Evolutionary conservation across 2,797 vertebrate species (phyloP), one percentile per base, ranked within the genome.

Genomic region (Gymnopithys bicolor): DNA sequence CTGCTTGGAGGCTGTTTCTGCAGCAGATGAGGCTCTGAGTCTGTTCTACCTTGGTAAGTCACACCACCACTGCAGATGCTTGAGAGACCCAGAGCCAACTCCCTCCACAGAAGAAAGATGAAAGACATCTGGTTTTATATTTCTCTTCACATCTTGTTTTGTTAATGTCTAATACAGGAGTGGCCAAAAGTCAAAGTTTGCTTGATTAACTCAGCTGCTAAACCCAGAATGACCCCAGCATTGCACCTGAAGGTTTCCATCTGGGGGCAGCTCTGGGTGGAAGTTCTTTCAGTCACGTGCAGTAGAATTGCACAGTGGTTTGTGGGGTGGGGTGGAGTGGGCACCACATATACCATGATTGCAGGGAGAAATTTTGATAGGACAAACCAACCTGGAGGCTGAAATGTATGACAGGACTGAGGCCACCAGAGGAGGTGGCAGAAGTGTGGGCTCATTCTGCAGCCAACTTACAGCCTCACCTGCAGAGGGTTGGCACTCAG

Each of bases 331-430:
- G 43, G 35, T 41, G 30, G n/a, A 41, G 56, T 2, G 17, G 46
- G 13, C 6, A 9, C 19, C 28, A 22, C 0, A 1, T 3, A 1
- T 5, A 1, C 23, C 70, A 2, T 14, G 51, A 41, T 3, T 39
- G 8, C 49, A 71, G 33, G n/a, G 77, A 51, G 51, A 69, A 23
- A 13, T 74, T 55, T 56, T 32, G n/a, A 13, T 13, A 35, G 30
- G 14, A 60, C 11, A 52, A 78, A 43, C 27, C 1, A 4, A 17
- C 10, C 11, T 32, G 35, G 55, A 51, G 6, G 55, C 23, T 73
- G 60, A 71, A 77, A 59, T 7, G 2, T 45, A 7, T 17, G 51
- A 37, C 22, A 10, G 32, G 23, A 48, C 21, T 30, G 27, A 46
- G n/a, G 30, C 14, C 49, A 8, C 8, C 22, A 24, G 3, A 77